Evolutionary conservation across 2,797 vertebrate species (phyloP), one percentile per base, ranked within the genome.

Genomic region (Pseudochromis fuscus): DNA sequence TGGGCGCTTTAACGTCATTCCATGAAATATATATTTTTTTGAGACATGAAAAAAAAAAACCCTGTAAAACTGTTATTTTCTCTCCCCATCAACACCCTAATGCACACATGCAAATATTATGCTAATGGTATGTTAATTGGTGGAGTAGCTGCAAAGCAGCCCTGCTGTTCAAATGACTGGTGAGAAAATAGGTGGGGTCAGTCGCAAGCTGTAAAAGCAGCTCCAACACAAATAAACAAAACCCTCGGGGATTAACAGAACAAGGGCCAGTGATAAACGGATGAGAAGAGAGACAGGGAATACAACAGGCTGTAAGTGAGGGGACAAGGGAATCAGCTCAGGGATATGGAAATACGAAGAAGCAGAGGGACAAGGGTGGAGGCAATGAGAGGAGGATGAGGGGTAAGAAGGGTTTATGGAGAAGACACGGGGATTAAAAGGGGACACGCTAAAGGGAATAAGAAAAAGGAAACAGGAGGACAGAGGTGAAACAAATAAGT

Each of bases 61-160:
- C 27, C 76, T 85, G 89, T 79, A 90, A 91, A 91, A 88, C 89
- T 88, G 87, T 90, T 92, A 92, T 93, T 93, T 94, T 94, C 91
- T 90, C 91, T 92, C 86, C 86, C 92, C 92, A 94, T 94, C 93
- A 94, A 94, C 93, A 94, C 93, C 93, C 93, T 87, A 92, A 93
- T 94, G 93, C 93, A 91, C 93, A 94, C 93, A 94, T 94, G 93
- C 93, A 94, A 95, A 95, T 95, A 93, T 93, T 93, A 95, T 95
- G 94, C 93, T 94, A 95, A 94, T 94, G 82, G 53, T 91, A 95
- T 95, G 94, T 89, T 95, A 95, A 95, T 95, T 92, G 92, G 79
- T 87, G 88, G 90, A 85, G 87, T 91, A 90, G 90, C 90, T 92
- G 93, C 91, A 92, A 92, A 94, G 91, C 93, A 91, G 93, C 89